A percentile compares a stretch with the other conserved stretches of the same genome.
These are phyloP conservation scores for Apodemia duryi DNA, from an alignment of 2,888 invertebrate genomes.

Conservation along the genomic window DNA sequence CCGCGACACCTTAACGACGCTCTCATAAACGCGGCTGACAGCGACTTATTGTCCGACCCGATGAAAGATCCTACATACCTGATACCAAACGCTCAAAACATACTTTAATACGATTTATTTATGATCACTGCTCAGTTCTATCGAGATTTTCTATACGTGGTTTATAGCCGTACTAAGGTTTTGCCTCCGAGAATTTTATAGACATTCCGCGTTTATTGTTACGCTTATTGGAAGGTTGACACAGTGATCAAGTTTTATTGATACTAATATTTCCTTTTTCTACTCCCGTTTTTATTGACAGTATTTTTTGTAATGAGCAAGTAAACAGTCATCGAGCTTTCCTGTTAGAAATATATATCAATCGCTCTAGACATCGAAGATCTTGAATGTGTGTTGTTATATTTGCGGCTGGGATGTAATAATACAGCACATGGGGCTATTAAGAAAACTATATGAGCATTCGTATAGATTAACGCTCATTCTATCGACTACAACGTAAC, in stretches of 20 bases:
- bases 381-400: too few species aligned
- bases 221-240: constrained; percentile 54
- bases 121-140: constrained; percentile 58
- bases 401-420: too few species aligned
- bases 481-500: too few species aligned
- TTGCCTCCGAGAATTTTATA: constrained; percentile 55
- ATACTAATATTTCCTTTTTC: constrained; percentile 57
- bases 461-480: too few species aligned
- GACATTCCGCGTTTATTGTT: constrained; percentile 56
- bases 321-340: too few species aligned
- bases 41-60: constrained; percentile 59
- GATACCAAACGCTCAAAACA: constrained; percentile 61
- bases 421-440: too few species aligned
- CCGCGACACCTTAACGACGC: constrained; percentile 48
- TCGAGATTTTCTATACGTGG: constrained; percentile 47
- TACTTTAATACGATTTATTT: constrained; percentile 71
- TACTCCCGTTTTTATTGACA: constrained; percentile 43
- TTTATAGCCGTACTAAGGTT: constrained; percentile 48
- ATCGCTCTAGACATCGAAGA: too few species aligned
- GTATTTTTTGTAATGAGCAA: too few species aligned
- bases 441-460: too few species aligned
- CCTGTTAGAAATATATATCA: too few species aligned
- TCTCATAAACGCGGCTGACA: constrained; percentile 58
- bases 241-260: constrained; percentile 54
- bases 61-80: constrained; percentile 54